These are phyloP conservation scores for Syrmaticus mikado DNA, from an alignment of 2,113 vertebrate species.

Conservation along the genomic window DNA sequence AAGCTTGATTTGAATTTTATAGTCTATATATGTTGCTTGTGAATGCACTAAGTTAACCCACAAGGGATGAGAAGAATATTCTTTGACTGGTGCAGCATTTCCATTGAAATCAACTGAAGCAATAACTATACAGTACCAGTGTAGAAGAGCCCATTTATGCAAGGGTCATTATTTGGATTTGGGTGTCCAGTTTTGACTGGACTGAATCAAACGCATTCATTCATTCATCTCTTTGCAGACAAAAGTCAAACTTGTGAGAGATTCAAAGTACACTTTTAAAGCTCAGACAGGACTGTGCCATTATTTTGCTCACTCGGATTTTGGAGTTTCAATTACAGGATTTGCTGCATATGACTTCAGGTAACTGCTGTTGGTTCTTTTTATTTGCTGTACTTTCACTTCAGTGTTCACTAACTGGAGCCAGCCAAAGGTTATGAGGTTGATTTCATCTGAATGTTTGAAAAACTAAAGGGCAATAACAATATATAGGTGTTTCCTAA, in stretches of 20 bases:
- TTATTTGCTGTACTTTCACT: slow-evolving; percentile 37
- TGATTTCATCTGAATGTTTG: not conserved
- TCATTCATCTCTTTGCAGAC: slow-evolving; percentile 76
- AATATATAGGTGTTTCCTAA: not conserved
- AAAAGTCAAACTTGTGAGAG: slow-evolving; percentile 84
- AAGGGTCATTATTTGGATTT: not conserved
- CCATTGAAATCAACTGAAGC: not conserved
- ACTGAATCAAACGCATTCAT: not conserved
- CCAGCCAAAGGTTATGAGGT: not conserved
- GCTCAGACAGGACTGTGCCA: slow-evolving; percentile 84
- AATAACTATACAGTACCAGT: not conserved
- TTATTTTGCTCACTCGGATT: slow-evolving; percentile 80
- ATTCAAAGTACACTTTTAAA: slow-evolving; percentile 88
- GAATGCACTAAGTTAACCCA: not conserved
- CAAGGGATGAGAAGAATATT: not conserved
- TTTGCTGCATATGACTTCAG: slow-evolving; percentile 85
- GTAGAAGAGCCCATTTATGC: not conserved
- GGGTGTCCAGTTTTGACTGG: not conserved
- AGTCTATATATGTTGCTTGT: not conserved
- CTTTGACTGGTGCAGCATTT: not conserved
- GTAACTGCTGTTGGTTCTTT: slow-evolving; percentile 72
- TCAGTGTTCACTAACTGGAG: not conserved
- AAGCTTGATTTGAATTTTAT: not conserved
- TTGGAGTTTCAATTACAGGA: slow-evolving; percentile 82
- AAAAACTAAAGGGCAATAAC: not conserved